Percentiles rank a stretch among this genome's conserved stretches.
Evolutionary conservation across 2,888 invertebrate genomes (phyloP).

Genomic region (Cenopis cana): DNA sequence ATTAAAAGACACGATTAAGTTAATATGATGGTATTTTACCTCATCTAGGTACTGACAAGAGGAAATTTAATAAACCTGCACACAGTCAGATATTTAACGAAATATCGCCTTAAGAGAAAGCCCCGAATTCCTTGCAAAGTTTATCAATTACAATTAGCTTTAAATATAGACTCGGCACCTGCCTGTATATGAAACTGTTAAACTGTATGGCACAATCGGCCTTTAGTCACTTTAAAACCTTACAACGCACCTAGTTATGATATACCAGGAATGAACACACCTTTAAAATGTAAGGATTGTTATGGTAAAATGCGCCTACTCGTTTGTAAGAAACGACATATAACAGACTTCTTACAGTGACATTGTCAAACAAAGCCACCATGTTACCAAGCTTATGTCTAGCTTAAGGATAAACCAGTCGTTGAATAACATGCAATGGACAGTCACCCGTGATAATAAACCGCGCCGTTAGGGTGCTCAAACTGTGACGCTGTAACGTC

Average conservation of each 20-base stretch:
- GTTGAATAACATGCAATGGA: constrained; percentile 32
- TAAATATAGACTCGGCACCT: neutral
- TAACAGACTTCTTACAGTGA: constrained; percentile 1
- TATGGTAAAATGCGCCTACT: constrained; percentile 5
- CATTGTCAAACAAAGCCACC: constrained; percentile 29
- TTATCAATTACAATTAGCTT: too few species aligned
- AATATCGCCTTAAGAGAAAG: too few species aligned
- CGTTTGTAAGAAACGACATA: constrained; percentile 8
- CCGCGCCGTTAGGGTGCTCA: neutral
- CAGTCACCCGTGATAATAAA: constrained; percentile 22
- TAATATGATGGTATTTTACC: too few species aligned
- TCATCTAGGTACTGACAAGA: too few species aligned
- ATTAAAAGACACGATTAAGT: too few species aligned
- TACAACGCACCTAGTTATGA: neutral
- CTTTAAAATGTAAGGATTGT: constrained; percentile 9
- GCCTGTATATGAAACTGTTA: neutral
- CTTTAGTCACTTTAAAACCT: neutral
- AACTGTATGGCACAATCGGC: neutral
- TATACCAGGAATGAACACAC: neutral
- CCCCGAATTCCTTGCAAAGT: too few species aligned
- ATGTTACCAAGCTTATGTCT: constrained; percentile 7
- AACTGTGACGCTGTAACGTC: neutral
- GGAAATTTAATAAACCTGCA: too few species aligned
- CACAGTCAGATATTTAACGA: too few species aligned
- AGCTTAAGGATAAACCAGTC: constrained; percentile 30